Percentiles rank a stretch among this genome's conserved stretches.
Conservation (phyloP, 53 echinoderm and acorn worm genomes). For the Echinometra lucunter region DNA sequence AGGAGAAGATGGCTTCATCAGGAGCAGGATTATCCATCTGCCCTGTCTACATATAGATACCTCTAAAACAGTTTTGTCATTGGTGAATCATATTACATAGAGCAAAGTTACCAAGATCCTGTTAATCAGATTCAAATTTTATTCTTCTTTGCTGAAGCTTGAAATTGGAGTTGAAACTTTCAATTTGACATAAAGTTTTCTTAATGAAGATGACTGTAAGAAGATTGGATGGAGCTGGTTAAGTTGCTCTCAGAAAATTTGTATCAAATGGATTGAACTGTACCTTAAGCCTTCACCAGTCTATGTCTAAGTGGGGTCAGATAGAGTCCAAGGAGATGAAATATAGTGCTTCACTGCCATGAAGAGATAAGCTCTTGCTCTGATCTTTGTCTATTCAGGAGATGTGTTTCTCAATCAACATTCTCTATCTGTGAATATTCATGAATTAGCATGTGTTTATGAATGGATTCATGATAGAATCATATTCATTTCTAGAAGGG, state of each 20-base stretch:
- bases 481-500: neutral
- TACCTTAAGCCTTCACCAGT: neutral
- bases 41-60: neutral
- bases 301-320: neutral
- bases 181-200: neutral
- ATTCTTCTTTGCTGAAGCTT: neutral
- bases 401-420: neutral
- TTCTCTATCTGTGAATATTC: neutral
- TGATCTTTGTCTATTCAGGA: neutral
- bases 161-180: neutral
- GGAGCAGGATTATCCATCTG: neutral
- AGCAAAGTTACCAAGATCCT: neutral
- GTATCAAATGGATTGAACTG: slow-evolving; percentile 21
- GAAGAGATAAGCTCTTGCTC: neutral
- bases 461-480: neutral
- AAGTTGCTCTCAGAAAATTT: neutral
- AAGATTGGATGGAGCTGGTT: neutral
- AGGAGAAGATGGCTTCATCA: neutral
- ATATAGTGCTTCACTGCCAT: neutral
- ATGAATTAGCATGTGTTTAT: neutral
- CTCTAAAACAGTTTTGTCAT: neutral
- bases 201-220: neutral
- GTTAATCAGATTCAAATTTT: neutral
- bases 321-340: slow-evolving; percentile 51
- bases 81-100: neutral